These are phyloP conservation scores for Urocynchramus pylzowi DNA, from an alignment of 2,113 vertebrate species.

Conservation along the genomic window DNA sequence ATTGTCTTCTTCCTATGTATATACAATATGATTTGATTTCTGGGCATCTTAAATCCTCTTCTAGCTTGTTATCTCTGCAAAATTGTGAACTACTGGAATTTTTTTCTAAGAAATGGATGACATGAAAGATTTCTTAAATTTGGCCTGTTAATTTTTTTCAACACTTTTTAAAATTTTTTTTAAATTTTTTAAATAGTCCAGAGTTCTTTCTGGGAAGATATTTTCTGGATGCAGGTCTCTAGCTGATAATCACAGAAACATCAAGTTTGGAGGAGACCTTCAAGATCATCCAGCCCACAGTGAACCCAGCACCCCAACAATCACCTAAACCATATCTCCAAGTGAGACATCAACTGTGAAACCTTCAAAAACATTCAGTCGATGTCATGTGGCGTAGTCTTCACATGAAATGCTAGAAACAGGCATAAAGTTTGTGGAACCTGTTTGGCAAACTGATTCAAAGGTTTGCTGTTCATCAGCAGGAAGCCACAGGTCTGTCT, in stretches of 20 bases:
- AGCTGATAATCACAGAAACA: not conserved
- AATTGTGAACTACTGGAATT: not conserved
- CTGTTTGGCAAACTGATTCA: not conserved
- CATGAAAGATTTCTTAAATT: not conserved
- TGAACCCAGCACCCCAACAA: not conserved
- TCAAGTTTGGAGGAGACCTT: not conserved
- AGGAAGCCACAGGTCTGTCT: not conserved
- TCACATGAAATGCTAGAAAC: not conserved
- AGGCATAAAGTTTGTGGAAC: not conserved
- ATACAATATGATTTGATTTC: not conserved
- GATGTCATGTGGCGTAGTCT: not conserved
- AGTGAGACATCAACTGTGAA: not conserved
- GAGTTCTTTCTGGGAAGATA: not conserved
- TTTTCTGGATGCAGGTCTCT: not conserved
- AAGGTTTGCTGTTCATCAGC: not conserved
- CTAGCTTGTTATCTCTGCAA: not conserved
- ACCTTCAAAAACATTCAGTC: not conserved
- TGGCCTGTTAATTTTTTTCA: not conserved
- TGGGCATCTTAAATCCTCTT: not conserved
- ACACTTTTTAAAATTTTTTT: fast-evolving
- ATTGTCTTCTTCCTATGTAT: not conserved
- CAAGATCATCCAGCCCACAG: not conserved
- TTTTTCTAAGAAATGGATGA: not conserved
- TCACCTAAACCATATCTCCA: not conserved
- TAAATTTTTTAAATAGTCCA: not conserved